Percentiles rank a stretch among this genome's conserved stretches.
Conservation (phyloP, 1,140 invertebrate genomes). For the Drosophila subpulchrella region DNA sequence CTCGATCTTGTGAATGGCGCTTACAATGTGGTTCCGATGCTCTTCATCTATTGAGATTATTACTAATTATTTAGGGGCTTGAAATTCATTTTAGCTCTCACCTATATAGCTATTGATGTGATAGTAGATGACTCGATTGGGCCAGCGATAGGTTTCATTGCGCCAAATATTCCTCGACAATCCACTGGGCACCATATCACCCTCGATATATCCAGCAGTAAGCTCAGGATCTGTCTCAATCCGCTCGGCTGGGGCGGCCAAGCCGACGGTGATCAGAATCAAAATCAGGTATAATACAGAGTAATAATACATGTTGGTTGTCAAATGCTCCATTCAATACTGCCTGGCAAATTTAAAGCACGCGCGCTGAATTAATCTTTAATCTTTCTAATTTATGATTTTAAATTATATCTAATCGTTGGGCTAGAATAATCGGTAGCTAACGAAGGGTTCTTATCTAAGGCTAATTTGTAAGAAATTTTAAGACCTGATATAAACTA, state of each 20-base stretch:
- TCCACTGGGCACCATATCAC: slow-evolving; percentile 63
- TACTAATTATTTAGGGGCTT: neutral
- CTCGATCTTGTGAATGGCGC: slow-evolving; percentile 48
- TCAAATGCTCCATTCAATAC: neutral
- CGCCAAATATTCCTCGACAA: slow-evolving; percentile 86
- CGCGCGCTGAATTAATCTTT: neutral
- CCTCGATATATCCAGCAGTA: slow-evolving; percentile 59
- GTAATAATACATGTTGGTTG: slow-evolving; percentile 7
- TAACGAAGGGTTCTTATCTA: neutral
- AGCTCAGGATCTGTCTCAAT: slow-evolving; percentile 62
- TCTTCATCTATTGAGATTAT: slow-evolving; percentile 32
- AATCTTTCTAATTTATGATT: slow-evolving; percentile 25
- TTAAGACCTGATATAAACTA: neutral
- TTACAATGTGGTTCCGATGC: slow-evolving; percentile 53
- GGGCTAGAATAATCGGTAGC: neutral
- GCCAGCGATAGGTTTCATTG: slow-evolving; percentile 87
- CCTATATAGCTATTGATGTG: slow-evolving; percentile 85
- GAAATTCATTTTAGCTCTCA: slow-evolving; percentile 1
- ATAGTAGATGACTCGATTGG: slow-evolving; percentile 87
- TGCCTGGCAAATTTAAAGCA: slow-evolving; percentile 11
- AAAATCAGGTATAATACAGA: neutral
- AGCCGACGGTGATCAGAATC: neutral
- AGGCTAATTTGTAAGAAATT: neutral
- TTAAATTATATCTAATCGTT: slow-evolving; percentile 16
- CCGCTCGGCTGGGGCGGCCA: slow-evolving; percentile 14